Percentiles rank a stretch among this genome's conserved stretches.
Evolutionary conservation across 2,113 vertebrate species (phyloP).

Genomic region (Takifugu bimaculatus): DNA sequence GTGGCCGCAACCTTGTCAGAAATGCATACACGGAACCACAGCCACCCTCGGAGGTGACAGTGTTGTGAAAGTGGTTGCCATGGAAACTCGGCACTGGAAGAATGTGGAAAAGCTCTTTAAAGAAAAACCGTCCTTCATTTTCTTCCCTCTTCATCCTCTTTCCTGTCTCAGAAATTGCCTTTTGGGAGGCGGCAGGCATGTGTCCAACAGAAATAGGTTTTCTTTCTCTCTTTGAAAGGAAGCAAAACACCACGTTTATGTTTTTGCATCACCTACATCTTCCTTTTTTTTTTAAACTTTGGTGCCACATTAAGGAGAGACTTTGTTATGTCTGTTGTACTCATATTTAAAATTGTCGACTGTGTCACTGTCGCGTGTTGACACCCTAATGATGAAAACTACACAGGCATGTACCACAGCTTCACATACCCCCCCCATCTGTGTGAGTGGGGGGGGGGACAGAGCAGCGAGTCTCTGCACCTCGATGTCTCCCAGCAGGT

Average conservation of each 20-base stretch:
- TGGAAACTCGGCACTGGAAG: constrained; percentile 64
- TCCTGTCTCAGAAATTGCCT: constrained; percentile 32
- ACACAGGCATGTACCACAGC: too few species aligned
- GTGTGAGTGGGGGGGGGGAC: constrained; percentile 10
- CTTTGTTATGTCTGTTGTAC: constrained; percentile 29
- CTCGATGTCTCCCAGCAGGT: constrained; percentile 56
- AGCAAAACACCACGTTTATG: constrained; percentile 5
- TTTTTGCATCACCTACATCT: constrained; percentile 24
- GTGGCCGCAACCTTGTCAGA: constrained; percentile 73
- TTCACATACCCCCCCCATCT: too few species aligned
- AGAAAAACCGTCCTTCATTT: constrained; percentile 11
- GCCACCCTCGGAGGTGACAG: constrained; percentile 40
- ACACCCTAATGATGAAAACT: not conserved
- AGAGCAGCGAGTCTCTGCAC: constrained; percentile 45
- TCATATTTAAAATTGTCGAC: constrained; percentile 29
- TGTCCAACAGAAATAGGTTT: constrained; percentile 12
- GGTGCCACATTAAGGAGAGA: constrained; percentile 10
- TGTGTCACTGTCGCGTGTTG: not conserved
- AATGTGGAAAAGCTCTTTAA: constrained; percentile 42
- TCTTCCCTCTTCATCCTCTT: constrained; percentile 21
- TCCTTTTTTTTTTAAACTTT: constrained; percentile 26
- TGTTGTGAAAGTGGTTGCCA: constrained; percentile 71
- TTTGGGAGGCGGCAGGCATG: constrained; percentile 19
- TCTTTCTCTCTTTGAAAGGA: constrained; percentile 1
- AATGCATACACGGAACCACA: constrained; percentile 61